Evolutionary conservation across 1,140 invertebrate genomes (phyloP), one percentile per base, ranked within the genome.

Genomic region (Atta texana): DNA sequence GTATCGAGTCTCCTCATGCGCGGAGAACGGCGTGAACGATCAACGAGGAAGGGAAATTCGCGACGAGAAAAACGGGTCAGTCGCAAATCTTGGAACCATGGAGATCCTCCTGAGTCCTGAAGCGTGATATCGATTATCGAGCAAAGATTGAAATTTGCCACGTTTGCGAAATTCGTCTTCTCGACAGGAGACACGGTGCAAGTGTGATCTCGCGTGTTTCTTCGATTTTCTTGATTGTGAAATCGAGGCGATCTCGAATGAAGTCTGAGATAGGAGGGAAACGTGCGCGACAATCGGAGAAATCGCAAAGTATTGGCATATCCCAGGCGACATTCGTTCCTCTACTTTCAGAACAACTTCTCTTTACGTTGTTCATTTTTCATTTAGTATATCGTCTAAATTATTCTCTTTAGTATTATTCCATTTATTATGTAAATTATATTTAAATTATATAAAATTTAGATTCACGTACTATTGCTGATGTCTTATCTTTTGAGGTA

Each of bases 41-140:
- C 14, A 51, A 31, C 18, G 69, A 44, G 16, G 80, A 24, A 84
- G 24, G 80, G 39, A 84, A 84, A 84, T 75, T 84, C 55, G 55
- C 34, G 53, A 16, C 53, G 21, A 61, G 80, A 84, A 61, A 75
- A 75, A 84, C 80, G 24, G 69, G 24, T 82, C 55, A 82, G 63
- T 80, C 63, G 76, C 64, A 39, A 69, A 51, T 69, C 66, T 69
- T 28, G 49, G 24, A 24, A 55, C 55, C 34, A n/a, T 66, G 64
- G 34, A 16, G 78, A 5, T 31, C 3, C 31, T 31, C 31, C 31
- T 31, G 31, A 31, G 31, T 31, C 2, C 21, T 1, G 5, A 49
- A 12, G 10, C 4, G 14, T 16, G 49, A 51, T 51, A 3, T n/a
- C 18, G 59, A 64, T 10, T 51, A 3, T n/a, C 18, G 59, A 64